Evolutionary conservation across 64 coral and sea anemone genomes (phyloP).

Genomic region (Actinia equina): DNA sequence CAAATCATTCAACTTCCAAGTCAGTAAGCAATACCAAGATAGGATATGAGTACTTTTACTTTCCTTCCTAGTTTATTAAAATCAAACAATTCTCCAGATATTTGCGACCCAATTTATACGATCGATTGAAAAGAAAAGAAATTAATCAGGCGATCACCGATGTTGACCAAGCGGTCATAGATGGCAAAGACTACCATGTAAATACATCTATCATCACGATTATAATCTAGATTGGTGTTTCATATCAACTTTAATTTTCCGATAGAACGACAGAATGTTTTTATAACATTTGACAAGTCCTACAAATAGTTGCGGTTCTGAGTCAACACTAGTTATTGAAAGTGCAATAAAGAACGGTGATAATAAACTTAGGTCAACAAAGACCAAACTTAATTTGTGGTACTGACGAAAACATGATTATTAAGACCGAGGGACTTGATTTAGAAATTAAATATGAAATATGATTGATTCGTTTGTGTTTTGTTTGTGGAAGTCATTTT

Average conservation of each 20-base stretch:
- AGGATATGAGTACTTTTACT: no score
- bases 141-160: neutral
- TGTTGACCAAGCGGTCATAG: neutral
- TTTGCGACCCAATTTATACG: neutral
- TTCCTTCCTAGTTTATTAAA: neutral
- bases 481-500: neutral
- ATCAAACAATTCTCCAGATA: neutral
- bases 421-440: neutral
- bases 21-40: no score
- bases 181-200: neutral
- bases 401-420: neutral
- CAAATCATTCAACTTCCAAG: no score
- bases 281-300: neutral
- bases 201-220: neutral
- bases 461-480: neutral
- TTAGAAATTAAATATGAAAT: neutral
- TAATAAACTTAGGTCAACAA: neutral
- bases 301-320: neutral
- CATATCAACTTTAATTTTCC: neutral
- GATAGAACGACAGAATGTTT: neutral
- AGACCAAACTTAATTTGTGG: neutral
- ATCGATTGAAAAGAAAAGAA: neutral
- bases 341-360: neutral
- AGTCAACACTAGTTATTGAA: conserved; percentile 4
- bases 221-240: neutral